Percentiles rank a stretch among this genome's conserved stretches.
Evolutionary conservation across 23 tunicate species (phyloP).

Genomic region (Diplosoma virens): DNA sequence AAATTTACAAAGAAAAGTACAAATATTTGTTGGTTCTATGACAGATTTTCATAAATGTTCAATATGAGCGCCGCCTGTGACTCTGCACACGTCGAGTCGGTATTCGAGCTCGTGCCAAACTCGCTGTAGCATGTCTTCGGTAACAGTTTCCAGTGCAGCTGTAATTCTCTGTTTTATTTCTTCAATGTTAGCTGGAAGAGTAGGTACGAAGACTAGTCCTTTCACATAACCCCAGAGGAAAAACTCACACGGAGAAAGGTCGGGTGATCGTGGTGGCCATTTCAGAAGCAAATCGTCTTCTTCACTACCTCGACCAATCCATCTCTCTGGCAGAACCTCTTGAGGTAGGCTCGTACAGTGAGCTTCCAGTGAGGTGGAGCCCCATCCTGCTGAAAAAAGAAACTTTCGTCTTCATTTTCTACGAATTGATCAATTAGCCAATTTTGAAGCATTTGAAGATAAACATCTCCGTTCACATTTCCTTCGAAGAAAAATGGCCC

Average conservation of each 20-base stretch:
- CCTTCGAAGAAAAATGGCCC: conserved; percentile 26
- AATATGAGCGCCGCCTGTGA: conserved; percentile 10
- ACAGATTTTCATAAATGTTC: conserved; percentile 29
- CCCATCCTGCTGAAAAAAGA: conserved; percentile 21
- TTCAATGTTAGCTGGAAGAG: conserved; percentile 7
- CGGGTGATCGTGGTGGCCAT: conserved; percentile 28
- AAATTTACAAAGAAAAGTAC: conserved; percentile 14
- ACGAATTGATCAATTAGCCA: conserved; percentile 20
- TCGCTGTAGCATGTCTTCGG: conserved; percentile 30
- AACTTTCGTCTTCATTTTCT: conserved; percentile 21
- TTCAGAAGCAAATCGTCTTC: conserved; percentile 19
- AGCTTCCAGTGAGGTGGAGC: conserved; percentile 37
- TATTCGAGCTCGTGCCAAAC: conserved; percentile 31
- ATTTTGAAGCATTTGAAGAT: conserved; percentile 25
- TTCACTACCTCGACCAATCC: conserved; percentile 25
- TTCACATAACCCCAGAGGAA: conserved; percentile 37
- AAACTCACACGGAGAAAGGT: conserved; percentile 19
- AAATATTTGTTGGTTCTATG: conserved; percentile 8
- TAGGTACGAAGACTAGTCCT: conserved; percentile 1
- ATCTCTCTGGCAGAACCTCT: conserved; percentile 19
- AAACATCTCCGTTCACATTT: conserved; percentile 22
- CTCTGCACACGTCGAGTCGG: conserved; percentile 29
- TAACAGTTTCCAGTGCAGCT: conserved; percentile 20
- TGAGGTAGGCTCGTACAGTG: conserved; percentile 13
- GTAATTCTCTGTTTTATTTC: conserved; percentile 20